Conservation (phyloP, 2,797 vertebrate species). For the Neomorphus geoffroyi region DNA sequence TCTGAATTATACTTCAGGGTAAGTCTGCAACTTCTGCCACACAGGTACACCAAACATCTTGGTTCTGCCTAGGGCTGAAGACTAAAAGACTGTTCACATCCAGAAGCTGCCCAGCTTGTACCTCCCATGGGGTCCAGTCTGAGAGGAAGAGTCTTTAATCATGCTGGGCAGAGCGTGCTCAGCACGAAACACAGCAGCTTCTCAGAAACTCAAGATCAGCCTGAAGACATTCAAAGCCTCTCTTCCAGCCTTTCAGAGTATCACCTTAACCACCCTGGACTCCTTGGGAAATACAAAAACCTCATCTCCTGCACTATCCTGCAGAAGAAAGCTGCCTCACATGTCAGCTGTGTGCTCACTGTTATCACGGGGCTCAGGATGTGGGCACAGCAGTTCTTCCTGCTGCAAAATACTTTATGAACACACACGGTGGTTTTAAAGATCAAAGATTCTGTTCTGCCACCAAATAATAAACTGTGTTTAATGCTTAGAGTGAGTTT, state of each 20-base stretch:
- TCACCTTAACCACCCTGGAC: background rate
- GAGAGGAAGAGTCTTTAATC: background rate
- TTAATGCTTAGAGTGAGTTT: background rate
- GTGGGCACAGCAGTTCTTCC: background rate
- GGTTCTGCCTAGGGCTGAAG: background rate
- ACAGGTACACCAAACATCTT: background rate
- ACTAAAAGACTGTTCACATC: background rate
- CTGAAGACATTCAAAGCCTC: background rate
- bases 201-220: background rate
- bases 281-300: background rate
- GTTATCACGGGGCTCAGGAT: background rate
- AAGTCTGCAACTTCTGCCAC: background rate
- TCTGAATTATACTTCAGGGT: background rate
- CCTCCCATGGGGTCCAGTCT: background rate
- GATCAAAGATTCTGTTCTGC: background rate
- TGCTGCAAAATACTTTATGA: background rate
- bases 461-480: background rate
- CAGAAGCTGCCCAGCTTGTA: background rate
- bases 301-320: background rate
- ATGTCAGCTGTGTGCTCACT: background rate
- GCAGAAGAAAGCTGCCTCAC: background rate
- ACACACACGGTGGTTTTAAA: fast-evolving
- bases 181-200: background rate
- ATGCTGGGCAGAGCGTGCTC: background rate
- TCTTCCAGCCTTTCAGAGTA: background rate